phyloP scores from a whole-genome alignment of 92 coral and sea anemone genomes.

The Blastomussa wellsi region DNA sequence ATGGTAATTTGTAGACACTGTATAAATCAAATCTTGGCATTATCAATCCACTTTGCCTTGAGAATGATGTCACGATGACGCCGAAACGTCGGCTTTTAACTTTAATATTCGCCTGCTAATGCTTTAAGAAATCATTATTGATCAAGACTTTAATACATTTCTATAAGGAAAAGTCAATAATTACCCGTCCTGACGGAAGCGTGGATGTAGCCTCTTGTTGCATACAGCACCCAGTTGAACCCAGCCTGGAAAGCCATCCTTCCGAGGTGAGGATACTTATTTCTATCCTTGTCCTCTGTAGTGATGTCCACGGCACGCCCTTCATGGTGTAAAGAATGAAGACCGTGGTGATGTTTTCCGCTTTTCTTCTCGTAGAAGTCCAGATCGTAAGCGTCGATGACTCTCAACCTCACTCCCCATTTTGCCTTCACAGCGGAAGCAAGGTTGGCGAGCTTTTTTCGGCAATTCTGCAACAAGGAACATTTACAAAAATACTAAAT shows the following conservation, averaged over 20 bases:
- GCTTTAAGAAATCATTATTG: too few relatives aligned
- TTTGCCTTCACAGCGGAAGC: constrained; percentile 41
- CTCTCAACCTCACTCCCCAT: constrained; percentile 72
- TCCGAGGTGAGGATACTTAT: constrained; percentile 65
- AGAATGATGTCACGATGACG: too few relatives aligned
- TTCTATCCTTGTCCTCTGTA: constrained; percentile 62
- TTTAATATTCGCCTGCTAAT: too few relatives aligned
- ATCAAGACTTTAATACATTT: background rate
- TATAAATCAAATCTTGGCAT: too few relatives aligned
- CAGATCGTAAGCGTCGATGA: constrained; percentile 67
- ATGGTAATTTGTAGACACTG: too few relatives aligned
- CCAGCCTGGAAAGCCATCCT: constrained; percentile 77
- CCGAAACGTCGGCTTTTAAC: too few relatives aligned
- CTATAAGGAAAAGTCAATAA: background rate
- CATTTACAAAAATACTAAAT: background rate
- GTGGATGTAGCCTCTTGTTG: constrained; percentile 68
- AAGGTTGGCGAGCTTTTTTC: constrained; percentile 51
- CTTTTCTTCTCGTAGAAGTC: constrained; percentile 15
- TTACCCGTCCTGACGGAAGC: constrained; percentile 85
- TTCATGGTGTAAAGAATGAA: constrained; percentile 65
- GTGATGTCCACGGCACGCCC: constrained; percentile 84
- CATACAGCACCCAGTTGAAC: constrained; percentile 81
- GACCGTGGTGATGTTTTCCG: constrained; percentile 33
- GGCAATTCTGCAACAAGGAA: constrained; percentile 65
- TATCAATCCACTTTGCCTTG: too few relatives aligned